A percentile compares a stretch with the other conserved stretches of the same genome.
Evolutionary conservation across 1,140 invertebrate genomes (phyloP).

Genomic region (Phymorhynchus buccinoides): DNA sequence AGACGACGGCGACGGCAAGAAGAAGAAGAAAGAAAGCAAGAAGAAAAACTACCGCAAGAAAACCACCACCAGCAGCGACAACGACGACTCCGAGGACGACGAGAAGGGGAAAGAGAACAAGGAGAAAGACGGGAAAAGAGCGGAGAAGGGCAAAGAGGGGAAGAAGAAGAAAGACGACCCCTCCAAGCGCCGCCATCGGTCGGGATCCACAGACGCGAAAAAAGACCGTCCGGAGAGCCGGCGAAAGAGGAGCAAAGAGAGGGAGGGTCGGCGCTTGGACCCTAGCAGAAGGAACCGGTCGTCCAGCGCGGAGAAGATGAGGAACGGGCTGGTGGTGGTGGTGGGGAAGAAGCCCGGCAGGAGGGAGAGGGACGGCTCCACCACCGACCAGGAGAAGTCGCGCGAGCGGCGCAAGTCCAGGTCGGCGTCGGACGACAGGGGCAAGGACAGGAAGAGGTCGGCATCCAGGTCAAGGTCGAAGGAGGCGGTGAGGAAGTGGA

Average conservation of each 20-base stretch:
- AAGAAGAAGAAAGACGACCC: neutral
- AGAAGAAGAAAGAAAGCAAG: conserved; percentile 30
- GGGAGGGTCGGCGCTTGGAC: neutral
- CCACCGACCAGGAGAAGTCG: neutral
- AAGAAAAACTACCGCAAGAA: conserved; percentile 25
- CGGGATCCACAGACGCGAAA: conserved; percentile 5
- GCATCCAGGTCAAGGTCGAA: conserved; percentile 14
- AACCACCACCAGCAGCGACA: conserved; percentile 21
- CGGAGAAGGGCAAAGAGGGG: neutral
- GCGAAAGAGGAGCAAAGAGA: conserved; percentile 11
- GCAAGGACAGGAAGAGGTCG: neutral
- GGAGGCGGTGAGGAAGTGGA: neutral
- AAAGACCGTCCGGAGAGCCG: neutral
- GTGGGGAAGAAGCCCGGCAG: neutral
- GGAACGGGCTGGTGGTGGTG: no score
- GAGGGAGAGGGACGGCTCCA: neutral
- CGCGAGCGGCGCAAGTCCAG: conserved; percentile 14
- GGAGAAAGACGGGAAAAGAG: neutral
- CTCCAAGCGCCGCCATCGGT: neutral
- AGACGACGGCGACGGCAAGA: neutral
- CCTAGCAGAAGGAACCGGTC: conserved; percentile 1
- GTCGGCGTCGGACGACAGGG: neutral
- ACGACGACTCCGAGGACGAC: neutral
- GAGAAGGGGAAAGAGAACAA: conserved; percentile 35
- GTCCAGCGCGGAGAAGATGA: neutral